phyloP scores from a whole-genome alignment of 2,888 invertebrate species.

The Aromia moschata region DNA sequence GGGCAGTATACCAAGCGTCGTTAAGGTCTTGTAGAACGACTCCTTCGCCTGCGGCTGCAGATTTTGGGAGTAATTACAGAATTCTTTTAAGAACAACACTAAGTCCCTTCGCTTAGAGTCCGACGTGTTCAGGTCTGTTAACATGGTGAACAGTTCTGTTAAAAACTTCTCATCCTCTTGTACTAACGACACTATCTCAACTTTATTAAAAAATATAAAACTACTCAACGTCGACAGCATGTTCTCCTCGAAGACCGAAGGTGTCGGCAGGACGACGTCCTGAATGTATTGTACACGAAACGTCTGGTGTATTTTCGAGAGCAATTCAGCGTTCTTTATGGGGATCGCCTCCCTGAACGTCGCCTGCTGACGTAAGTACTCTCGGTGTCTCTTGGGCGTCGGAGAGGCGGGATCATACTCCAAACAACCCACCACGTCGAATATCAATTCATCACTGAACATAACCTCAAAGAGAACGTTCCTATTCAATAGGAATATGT shows the following conservation, averaged over 20 bases:
- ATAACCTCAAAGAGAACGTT: conserved; percentile 96
- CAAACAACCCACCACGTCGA: conserved; percentile 97
- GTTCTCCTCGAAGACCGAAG: conserved; percentile 99
- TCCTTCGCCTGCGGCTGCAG: conserved; percentile 97
- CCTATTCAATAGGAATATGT: conserved; percentile 97
- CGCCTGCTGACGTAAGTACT: conserved; percentile 92
- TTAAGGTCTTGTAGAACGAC: conserved; percentile 94
- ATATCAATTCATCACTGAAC: conserved; percentile 96
- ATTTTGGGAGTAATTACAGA: conserved; percentile 98
- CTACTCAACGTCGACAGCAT: conserved; percentile 96
- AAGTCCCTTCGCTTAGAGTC: conserved; percentile 90
- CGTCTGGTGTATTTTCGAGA: conserved; percentile 99
- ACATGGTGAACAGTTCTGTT: conserved; percentile 90
- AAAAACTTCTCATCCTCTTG: conserved; percentile 98
- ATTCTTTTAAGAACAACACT: conserved; percentile 97
- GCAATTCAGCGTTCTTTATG: conserved; percentile 91
- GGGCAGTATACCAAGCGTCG: conserved; percentile 86
- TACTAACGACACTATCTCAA: conserved; percentile 97
- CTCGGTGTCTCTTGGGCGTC: conserved; percentile 91
- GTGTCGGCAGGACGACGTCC: conserved; percentile 98
- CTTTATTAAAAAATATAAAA: conserved; percentile 99
- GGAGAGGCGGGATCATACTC: conserved; percentile 95
- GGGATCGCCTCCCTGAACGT: conserved; percentile 94
- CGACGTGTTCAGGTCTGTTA: conserved; percentile 88
- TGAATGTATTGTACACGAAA: conserved; percentile 99